A percentile compares a stretch with the other conserved stretches of the same genome.
Evolutionary conservation across 1,140 invertebrate genomes (phyloP).

Genomic region (Ceratina calcarata): DNA sequence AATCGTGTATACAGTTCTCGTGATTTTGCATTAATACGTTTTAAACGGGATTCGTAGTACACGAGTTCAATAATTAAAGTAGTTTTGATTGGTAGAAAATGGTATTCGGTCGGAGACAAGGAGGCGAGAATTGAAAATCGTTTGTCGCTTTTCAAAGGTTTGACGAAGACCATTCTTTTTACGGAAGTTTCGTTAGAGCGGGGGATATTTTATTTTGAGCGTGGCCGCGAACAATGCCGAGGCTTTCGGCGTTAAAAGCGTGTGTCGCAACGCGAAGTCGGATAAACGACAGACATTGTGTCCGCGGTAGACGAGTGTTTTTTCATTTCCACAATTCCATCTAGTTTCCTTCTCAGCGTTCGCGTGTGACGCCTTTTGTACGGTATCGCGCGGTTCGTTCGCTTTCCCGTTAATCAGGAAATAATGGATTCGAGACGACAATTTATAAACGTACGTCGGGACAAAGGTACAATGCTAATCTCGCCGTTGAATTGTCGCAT

Average conservation of each 20-base stretch:
- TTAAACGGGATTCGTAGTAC: too few relatives aligned
- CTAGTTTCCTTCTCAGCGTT: neutral
- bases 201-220: conserved; percentile 14
- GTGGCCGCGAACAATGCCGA: conserved; percentile 2
- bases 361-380: neutral
- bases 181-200: neutral
- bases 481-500: conserved; percentile 7
- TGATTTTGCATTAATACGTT: too few relatives aligned
- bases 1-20: too few relatives aligned
- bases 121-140: too few relatives aligned
- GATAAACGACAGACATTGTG: conserved; percentile 28
- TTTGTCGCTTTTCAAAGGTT: conserved; percentile 5
- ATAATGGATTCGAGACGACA: conserved; percentile 23
- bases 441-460: conserved; percentile 23
- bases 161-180: neutral
- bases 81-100: too few relatives aligned
- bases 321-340: conserved; percentile 11
- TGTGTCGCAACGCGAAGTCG: conserved; percentile 8
- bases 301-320: conserved; percentile 16
- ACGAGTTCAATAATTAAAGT: too few relatives aligned
- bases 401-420: conserved; percentile 21
- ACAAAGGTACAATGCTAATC: conserved; percentile 21
- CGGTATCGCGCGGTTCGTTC: neutral
- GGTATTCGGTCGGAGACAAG: too few relatives aligned
- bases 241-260: conserved; percentile 26